Evolutionary conservation across 2,888 invertebrate genomes (phyloP).

Genomic region (Pammene aurita): DNA sequence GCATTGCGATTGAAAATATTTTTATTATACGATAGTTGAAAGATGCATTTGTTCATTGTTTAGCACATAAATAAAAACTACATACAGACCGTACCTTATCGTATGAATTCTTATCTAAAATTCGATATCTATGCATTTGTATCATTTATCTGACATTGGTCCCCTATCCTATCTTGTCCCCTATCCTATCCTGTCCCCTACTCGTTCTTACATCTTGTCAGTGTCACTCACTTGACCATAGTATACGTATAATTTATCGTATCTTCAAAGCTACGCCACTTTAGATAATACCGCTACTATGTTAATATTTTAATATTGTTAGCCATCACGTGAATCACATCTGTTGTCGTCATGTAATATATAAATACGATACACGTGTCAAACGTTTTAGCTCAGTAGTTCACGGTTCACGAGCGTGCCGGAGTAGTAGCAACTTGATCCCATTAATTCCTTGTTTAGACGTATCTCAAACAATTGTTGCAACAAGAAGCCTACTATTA

Average conservation of each 20-base stretch:
- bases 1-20: not conserved
- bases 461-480: slow-evolving; percentile 10
- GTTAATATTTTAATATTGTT: not conserved
- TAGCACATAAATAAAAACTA: too few species aligned
- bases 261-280: not conserved
- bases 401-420: not conserved
- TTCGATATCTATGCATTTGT: too few species aligned
- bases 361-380: slow-evolving; percentile 12
- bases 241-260: too few species aligned
- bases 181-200: too few species aligned
- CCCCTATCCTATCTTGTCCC: too few species aligned
- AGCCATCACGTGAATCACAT: slow-evolving; percentile 4
- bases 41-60: too few species aligned
- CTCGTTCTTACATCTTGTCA: too few species aligned
- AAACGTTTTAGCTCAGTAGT: slow-evolving; percentile 3
- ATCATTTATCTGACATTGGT: too few species aligned
- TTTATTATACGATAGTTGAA: not conserved
- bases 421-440: slow-evolving; percentile 2
- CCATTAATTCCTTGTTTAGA: slow-evolving; percentile 12
- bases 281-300: not conserved
- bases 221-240: too few species aligned
- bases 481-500: slow-evolving; percentile 6
- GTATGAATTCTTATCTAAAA: too few species aligned
- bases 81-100: too few species aligned
- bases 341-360: not conserved